Percentiles rank a stretch among this genome's conserved stretches.
phyloP scores from a whole-genome alignment of 2,888 invertebrate genomes.

The Drosophila demipolita region DNA sequence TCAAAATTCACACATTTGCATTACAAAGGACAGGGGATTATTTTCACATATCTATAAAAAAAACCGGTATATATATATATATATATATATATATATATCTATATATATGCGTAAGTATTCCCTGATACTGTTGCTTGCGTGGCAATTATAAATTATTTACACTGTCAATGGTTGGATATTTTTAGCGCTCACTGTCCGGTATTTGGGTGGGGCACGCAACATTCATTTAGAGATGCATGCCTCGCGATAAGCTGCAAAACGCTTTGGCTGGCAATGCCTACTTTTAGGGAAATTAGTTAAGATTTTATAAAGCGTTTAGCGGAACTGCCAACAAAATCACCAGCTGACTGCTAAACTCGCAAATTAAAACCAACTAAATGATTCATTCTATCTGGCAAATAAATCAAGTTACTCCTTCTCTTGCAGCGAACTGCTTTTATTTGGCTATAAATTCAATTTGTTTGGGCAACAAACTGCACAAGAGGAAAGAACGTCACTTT shows the following conservation, averaged over 20 bases:
- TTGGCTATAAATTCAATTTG: conserved; percentile 76
- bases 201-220: conserved; percentile 59
- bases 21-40: conserved; percentile 38
- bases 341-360: conserved; percentile 67
- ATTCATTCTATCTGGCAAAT: conserved; percentile 66
- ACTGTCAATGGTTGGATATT: conserved; percentile 41
- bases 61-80: neutral
- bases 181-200: conserved; percentile 8
- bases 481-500: neutral
- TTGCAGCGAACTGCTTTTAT: conserved; percentile 43
- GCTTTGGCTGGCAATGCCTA: conserved; percentile 50
- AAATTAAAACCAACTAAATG: conserved; percentile 75
- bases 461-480: conserved; percentile 29
- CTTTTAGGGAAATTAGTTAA: conserved; percentile 73
- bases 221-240: conserved; percentile 79
- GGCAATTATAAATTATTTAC: conserved; percentile 73
- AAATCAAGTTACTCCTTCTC: conserved; percentile 57
- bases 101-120: neutral
- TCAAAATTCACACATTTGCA: conserved; percentile 67
- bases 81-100: neutral
- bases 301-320: conserved; percentile 55
- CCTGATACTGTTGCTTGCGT: conserved; percentile 36
- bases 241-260: conserved; percentile 52
- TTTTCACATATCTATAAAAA: no score
- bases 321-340: conserved; percentile 42